Evolutionary conservation across 2,888 invertebrate genomes (phyloP), one percentile per base, ranked within the genome.

Genomic region (Agrochola lychnidis): DNA sequence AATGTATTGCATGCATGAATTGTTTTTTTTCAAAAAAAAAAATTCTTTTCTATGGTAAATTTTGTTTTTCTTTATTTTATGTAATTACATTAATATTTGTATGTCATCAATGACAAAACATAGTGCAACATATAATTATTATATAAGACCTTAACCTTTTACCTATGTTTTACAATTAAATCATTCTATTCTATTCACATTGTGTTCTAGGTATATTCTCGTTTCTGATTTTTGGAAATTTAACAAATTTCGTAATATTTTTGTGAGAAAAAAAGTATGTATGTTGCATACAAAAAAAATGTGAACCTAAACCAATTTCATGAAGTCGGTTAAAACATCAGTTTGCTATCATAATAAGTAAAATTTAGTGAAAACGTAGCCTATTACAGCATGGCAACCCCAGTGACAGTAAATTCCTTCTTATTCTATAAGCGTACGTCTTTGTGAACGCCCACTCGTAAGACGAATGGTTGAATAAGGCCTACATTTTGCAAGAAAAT

Each of bases 361-460:
- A 16, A 51, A 62, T 66, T 51, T 16, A 68, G 62, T 67, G 4
- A 14, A 45, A 14, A 45, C 16, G 1, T 0, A 51, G 6, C 22
- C 0, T 51, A 9, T 59, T 36, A 56, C 16, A 68, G 25, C 45
- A 66, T 85, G 82, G 84, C 71, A 79, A 83, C 89, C 84, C 84
- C 79, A 84, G 82, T 84, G 82, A 86, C 85, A 84, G 76, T 79
- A 78, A 84, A 82, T 80, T 86, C 80, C 73, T 89, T 87, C 70
- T 75, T 88, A 91, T 91, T 91, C 90, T 75, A 86, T 85, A 85
- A 84, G 79, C 91, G 91, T 91, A 84, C 88, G 78, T 84, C 82
- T 83, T 81, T 85, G 84, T 84, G 84, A 88, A 88, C 86, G 86
- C 82, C 82, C 84, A 85, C 80, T 79, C 87, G 86, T 85, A 84